Percentiles rank a stretch among this genome's conserved stretches.
Evolutionary conservation across 2,888 invertebrate genomes (phyloP).

Genomic region (Latheticus oryzae): DNA sequence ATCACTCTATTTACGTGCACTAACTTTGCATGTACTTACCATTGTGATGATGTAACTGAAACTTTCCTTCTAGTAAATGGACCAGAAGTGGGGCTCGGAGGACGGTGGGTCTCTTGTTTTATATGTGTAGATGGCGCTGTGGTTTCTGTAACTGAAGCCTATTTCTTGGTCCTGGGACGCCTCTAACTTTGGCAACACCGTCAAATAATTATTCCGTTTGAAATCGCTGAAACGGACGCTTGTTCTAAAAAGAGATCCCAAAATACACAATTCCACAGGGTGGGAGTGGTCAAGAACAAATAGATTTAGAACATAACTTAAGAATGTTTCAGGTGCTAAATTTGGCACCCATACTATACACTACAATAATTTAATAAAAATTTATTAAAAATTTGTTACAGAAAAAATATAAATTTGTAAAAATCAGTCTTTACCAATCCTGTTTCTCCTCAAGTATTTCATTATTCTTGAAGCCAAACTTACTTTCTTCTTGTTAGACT

Average conservation of each 20-base stretch:
- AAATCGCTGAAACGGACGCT: constrained; percentile 9
- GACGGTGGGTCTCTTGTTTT: constrained; percentile 77
- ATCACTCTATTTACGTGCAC: constrained; percentile 41
- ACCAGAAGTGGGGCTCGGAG: constrained; percentile 82
- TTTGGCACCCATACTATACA: constrained; percentile 44
- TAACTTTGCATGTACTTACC: constrained; percentile 60
- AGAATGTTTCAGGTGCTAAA: constrained; percentile 48
- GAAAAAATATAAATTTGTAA: no score
- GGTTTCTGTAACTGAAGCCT: constrained; percentile 58
- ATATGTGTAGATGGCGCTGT: constrained; percentile 81
- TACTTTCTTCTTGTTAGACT: constrained; percentile 52
- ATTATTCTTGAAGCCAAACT: constrained; percentile 52
- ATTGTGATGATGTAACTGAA: constrained; percentile 61
- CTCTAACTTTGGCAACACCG: constrained; percentile 49
- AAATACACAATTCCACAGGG: constrained; percentile 42
- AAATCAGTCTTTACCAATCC: no score
- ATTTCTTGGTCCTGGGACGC: constrained; percentile 37
- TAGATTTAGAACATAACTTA: constrained; percentile 48
- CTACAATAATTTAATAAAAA: constrained; percentile 31
- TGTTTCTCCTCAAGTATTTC: constrained; percentile 52
- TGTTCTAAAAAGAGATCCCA: constrained; percentile 40
- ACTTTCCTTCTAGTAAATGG: constrained; percentile 80
- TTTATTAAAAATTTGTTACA: constrained; percentile 7
- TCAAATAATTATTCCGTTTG: constrained; percentile 25
- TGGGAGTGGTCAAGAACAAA: constrained; percentile 49